A percentile compares a stretch with the other conserved stretches of the same genome.
Conservation (phyloP, 2,113 vertebrate genomes). For the Cottus gobio region DNA sequence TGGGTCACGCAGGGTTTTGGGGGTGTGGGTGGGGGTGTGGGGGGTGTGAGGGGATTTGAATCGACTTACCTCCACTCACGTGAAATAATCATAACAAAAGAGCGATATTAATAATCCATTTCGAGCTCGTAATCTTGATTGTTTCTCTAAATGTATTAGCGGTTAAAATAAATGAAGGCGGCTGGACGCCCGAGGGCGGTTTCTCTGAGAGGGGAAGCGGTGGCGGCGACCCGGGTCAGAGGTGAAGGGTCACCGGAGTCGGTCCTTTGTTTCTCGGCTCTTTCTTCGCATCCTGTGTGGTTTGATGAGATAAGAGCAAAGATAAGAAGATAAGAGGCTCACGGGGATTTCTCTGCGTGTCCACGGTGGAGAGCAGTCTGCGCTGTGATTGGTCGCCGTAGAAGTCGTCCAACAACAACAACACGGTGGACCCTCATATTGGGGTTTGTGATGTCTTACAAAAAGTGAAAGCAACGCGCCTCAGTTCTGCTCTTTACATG, state of each 20-base stretch:
- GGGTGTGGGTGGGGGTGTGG: conserved; percentile 1
- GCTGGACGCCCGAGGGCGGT: neutral
- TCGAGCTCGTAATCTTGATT: neutral
- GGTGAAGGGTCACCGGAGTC: conserved; percentile 44
- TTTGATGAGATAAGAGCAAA: neutral
- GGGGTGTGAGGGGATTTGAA: no score
- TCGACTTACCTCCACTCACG: conserved; percentile 18
- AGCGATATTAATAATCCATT: neutral
- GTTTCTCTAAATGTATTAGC: neutral
- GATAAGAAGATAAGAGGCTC: neutral
- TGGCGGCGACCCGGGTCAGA: conserved; percentile 49
- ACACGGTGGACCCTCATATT: neutral
- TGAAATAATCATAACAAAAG: conserved; percentile 37
- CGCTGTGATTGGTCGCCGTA: neutral
- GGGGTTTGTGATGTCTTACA: no score
- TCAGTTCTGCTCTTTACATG: no score
- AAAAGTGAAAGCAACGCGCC: no score
- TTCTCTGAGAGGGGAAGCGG: conserved; percentile 49
- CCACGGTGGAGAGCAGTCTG: neutral
- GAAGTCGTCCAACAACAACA: neutral
- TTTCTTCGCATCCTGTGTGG: conserved; percentile 2
- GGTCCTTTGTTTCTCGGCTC: conserved; percentile 48
- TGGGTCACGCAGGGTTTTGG: conserved; percentile 60
- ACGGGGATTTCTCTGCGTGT: no score
- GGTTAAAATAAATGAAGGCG: neutral